Evolutionary conservation across 2,888 invertebrate species (phyloP), one percentile per base, ranked within the genome.

Genomic region (Thereva unica): DNA sequence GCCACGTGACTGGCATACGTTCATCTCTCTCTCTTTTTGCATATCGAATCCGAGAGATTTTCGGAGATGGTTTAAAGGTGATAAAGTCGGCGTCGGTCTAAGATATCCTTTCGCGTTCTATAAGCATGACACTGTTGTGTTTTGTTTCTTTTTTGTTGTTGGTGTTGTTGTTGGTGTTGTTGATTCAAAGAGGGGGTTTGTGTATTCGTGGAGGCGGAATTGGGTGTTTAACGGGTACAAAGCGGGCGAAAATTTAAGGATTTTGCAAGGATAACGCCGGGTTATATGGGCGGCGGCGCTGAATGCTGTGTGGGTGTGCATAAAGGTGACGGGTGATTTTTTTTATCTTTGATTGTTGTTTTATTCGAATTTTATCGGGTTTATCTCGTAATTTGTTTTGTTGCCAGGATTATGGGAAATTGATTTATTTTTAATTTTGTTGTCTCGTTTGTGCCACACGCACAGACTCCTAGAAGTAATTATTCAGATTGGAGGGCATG

Each of bases 1-100:
- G 71, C 41, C 73, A 73, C 73, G 73, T 73, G 73, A 72, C 72
- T 61, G 68, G 72, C 73, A 72, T 72, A 72, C 70, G 72, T 69
- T 71, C 69, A 55, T 56, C 55, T 70, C 68, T 66, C 38, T 23
- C 23, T 23, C 23, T 23, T 23, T 23, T 23, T 35, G 61, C 23
- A 61, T 61, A 61, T 50, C 61, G 50, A 42, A 50, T 12, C 40
- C 41, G 57, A 37, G 57, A 37, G 38, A 59, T 23, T 23, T 23
- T 23, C 23, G 23, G 23, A 23, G 23, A 23, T 38, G 61, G 61
- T 35, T 61, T 61, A 61, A 47, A 44, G 61, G 50, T 50, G 40
- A 9, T 50, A 61, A 23, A 61, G 41, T 41, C 61, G 40, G 50
- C 50, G 50, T 50, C 61, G 7, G 61, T 8, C 23, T 23, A 23